A percentile compares a stretch with the other conserved stretches of the same genome.
Conservation (phyloP, 1,140 invertebrate species). For the Whitmania pigra region DNA sequence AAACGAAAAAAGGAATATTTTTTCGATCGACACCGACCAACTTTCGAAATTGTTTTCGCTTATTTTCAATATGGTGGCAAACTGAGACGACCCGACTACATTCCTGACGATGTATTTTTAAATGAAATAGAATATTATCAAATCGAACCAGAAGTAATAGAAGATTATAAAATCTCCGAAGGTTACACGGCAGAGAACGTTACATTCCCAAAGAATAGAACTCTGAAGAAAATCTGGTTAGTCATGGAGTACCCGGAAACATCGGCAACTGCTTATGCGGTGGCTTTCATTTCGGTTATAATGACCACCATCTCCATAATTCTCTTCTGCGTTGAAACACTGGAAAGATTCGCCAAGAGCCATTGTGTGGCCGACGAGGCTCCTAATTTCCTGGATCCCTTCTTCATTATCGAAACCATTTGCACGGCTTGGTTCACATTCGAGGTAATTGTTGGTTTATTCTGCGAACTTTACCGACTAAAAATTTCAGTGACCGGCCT, state of each 20-base stretch:
- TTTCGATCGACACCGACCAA: constrained; percentile 95
- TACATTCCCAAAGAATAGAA: constrained; percentile 29
- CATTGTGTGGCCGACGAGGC: constrained; percentile 21
- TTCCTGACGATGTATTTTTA: constrained; percentile 59
- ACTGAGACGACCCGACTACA: constrained; percentile 87
- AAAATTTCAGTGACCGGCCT: no score
- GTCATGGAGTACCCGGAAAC: constrained; percentile 39
- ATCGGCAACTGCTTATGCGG: constrained; percentile 33
- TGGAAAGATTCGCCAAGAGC: constrained; percentile 34
- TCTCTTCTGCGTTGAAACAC: constrained; percentile 41
- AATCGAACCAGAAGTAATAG: constrained; percentile 34
- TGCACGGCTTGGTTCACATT: constrained; percentile 45
- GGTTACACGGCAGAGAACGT: constrained; percentile 33
- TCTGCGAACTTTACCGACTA: not conserved
- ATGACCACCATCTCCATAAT: constrained; percentile 39
- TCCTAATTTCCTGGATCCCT: constrained; percentile 32
- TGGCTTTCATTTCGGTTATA: constrained; percentile 36
- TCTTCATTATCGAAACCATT: constrained; percentile 38
- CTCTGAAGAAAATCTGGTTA: constrained; percentile 34
- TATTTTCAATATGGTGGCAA: constrained; percentile 97
- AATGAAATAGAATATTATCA: constrained; percentile 41
- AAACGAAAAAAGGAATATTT: constrained; percentile 94
- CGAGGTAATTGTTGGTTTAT: constrained; percentile 35
- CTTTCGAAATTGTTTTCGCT: constrained; percentile 76
- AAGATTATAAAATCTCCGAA: constrained; percentile 38